Percentiles rank a stretch among this genome's conserved stretches.
phyloP scores from a whole-genome alignment of 1,140 invertebrate species.

The Oscheius sp. region DNA sequence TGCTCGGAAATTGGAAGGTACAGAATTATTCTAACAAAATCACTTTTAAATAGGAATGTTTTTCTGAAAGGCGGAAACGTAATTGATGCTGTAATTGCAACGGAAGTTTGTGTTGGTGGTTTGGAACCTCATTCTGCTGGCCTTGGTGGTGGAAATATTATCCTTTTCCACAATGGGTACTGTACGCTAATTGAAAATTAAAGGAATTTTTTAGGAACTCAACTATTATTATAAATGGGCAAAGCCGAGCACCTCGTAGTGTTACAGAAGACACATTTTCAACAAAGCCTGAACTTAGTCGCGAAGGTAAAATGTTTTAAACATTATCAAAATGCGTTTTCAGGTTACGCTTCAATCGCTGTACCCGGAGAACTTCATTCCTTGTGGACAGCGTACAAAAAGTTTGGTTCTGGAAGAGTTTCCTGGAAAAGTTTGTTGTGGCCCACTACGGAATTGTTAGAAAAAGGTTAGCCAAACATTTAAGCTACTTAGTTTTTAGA shows the following conservation, averaged over 20 bases:
- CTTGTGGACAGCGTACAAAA: neutral
- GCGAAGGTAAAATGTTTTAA: constrained; percentile 1
- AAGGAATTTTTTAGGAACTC: neutral
- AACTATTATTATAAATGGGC: neutral
- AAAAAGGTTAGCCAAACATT: too few species aligned
- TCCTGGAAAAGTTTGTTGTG: neutral
- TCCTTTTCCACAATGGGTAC: neutral
- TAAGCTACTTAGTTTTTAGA: too few species aligned
- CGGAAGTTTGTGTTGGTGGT: neutral
- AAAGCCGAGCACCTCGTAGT: neutral
- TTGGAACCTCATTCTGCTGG: constrained; percentile 3
- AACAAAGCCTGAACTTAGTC: neutral
- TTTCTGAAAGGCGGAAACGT: constrained; percentile 8
- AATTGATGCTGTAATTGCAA: constrained; percentile 1
- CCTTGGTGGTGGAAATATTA: neutral
- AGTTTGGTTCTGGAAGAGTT: constrained; percentile 7
- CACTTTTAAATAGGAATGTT: neutral
- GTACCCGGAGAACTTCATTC: constrained; percentile 8
- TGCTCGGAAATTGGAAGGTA: constrained; percentile 21
- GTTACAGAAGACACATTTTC: constrained; percentile 1
- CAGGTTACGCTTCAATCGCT: constrained; percentile 3
- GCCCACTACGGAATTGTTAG: neutral
- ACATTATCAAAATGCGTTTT: neutral
- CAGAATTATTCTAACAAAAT: neutral
- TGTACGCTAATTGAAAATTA: neutral